Evolutionary conservation across 1,140 invertebrate species (phyloP).

Genomic region (Cardiocondyla obscurior): DNA sequence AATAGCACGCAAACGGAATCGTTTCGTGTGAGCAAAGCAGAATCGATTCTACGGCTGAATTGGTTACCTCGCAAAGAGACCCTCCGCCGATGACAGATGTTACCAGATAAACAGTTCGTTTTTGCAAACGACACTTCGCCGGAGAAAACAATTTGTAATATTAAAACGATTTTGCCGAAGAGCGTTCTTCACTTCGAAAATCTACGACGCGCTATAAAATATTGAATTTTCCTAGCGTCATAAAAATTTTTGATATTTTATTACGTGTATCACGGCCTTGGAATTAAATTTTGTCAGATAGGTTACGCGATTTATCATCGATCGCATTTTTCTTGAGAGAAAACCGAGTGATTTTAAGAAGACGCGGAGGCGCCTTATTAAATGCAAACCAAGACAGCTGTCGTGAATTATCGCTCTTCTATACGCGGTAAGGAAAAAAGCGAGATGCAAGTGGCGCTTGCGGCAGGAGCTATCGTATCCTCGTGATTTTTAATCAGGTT

Average conservation of each 20-base stretch:
- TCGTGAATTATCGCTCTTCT: conserved; percentile 29
- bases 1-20: conserved; percentile 40
- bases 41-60: conserved; percentile 38
- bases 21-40: conserved; percentile 11
- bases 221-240: background rate
- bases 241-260: background rate
- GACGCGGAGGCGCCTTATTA: background rate
- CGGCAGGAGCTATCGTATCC: background rate
- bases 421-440: background rate
- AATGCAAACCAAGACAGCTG: background rate
- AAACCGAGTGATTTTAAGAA: background rate
- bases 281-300: background rate
- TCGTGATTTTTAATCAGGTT: conserved; percentile 33
- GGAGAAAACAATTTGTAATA: conserved; percentile 8
- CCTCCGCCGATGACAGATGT: conserved; percentile 7
- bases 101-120: conserved; percentile 13
- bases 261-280: background rate
- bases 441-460: conserved; percentile 9
- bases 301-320: background rate
- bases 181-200: conserved; percentile 13
- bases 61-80: conserved; percentile 32
- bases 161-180: conserved; percentile 4
- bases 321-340: background rate
- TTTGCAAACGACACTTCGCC: background rate
- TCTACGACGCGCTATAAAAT: background rate